Evolutionary conservation across 1,140 invertebrate species (phyloP).

Genomic region (Sarcophaga peregrina): DNA sequence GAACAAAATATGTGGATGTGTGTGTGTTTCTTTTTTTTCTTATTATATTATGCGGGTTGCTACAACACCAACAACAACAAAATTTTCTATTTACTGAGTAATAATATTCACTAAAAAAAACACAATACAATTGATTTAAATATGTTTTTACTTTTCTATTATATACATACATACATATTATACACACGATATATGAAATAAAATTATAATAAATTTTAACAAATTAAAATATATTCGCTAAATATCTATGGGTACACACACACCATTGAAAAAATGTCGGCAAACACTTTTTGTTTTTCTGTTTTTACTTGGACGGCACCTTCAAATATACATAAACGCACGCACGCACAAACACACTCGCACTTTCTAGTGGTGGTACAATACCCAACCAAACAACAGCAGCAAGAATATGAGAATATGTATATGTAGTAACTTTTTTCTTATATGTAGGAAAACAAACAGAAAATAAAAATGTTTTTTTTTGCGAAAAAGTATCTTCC

Average conservation of each 20-base stretch:
- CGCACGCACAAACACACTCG: neutral
- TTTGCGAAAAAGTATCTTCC: neutral
- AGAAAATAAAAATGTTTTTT: neutral
- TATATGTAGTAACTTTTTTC: no score
- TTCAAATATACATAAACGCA: neutral
- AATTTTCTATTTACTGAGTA: neutral
- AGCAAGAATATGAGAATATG: neutral
- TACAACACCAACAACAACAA: neutral
- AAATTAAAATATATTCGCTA: no score
- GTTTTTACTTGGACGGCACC: conserved; percentile 6
- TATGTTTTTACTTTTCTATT: neutral
- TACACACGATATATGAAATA: neutral
- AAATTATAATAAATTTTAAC: neutral
- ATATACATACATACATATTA: neutral
- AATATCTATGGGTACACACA: no score
- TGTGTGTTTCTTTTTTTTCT: neutral
- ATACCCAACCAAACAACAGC: neutral
- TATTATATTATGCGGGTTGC: neutral
- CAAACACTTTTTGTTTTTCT: no score
- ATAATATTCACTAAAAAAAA: neutral
- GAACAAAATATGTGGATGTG: neutral
- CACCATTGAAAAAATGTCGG: no score
- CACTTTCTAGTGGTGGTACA: neutral
- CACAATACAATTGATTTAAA: neutral
- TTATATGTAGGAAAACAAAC: neutral